Evolutionary conservation across 2,888 invertebrate species (phyloP).

Genomic region (Mayetiola destructor): DNA sequence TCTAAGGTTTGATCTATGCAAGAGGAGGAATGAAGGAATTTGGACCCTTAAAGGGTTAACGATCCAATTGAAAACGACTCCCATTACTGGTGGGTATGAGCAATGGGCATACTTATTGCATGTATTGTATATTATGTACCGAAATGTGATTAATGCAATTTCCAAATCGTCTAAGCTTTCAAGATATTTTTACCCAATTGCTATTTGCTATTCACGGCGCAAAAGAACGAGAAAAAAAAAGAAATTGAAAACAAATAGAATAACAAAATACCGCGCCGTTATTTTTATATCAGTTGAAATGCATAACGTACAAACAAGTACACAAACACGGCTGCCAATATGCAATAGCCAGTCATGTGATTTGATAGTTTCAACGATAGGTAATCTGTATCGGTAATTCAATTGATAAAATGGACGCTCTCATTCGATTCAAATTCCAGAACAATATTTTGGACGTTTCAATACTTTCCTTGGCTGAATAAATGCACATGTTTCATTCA

Average conservation of each 20-base stretch:
- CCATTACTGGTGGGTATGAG: no score
- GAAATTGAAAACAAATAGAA: no score
- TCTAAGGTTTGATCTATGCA: no score
- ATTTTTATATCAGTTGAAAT: conserved; percentile 11
- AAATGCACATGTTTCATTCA: neutral
- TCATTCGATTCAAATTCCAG: no score
- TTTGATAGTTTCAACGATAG: neutral
- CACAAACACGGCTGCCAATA: no score
- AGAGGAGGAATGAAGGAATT: no score
- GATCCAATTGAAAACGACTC: no score
- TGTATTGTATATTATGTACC: neutral
- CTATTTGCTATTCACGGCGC: conserved; percentile 1
- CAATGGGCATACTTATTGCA: no score
- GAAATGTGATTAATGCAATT: conserved; percentile 12
- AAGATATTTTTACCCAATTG: conserved; percentile 5
- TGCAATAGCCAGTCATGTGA: conserved; percentile 8
- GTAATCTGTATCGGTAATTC: conserved; percentile 1
- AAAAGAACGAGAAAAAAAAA: no score
- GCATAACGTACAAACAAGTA: conserved; percentile 5
- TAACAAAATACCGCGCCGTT: no score
- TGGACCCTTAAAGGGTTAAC: no score
- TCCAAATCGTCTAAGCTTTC: conserved; percentile 11
- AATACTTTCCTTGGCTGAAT: neutral
- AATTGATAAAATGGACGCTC: conserved; percentile 12
- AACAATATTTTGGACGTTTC: no score